Evolutionary conservation across 2,113 vertebrate genomes (phyloP).

Genomic region (Noctilio leporinus): DNA sequence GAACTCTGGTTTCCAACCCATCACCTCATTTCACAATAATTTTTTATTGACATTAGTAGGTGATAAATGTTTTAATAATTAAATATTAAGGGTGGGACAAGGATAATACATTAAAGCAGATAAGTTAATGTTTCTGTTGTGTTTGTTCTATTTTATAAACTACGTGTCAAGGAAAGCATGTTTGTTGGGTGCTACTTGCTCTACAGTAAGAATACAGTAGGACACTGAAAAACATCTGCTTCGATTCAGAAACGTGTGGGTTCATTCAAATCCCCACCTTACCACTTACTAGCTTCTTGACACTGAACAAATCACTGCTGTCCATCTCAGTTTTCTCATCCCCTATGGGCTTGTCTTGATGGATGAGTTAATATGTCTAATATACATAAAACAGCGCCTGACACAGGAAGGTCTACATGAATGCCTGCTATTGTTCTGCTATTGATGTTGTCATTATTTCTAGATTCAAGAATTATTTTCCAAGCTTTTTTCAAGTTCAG

Average conservation of each 20-base stretch:
- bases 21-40: constrained; percentile 1
- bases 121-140: not conserved
- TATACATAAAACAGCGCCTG: not conserved
- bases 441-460: not conserved
- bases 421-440: not conserved
- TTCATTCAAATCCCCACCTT: not conserved
- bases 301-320: not conserved
- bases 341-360: not conserved
- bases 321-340: not conserved
- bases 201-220: not conserved
- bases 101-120: not conserved
- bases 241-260: not conserved
- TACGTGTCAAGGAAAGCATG: not conserved
- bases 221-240: not conserved
- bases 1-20: not conserved
- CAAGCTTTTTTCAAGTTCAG: not conserved
- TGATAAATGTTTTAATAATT: constrained; percentile 30
- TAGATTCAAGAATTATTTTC: not conserved
- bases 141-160: constrained; percentile 24
- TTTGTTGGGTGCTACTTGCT: not conserved
- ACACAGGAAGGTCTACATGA: not conserved
- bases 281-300: not conserved
- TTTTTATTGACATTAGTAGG: not conserved
- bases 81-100: constrained; percentile 15
- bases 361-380: not conserved